A percentile compares a stretch with the other conserved stretches of the same genome.
Evolutionary conservation across 2,797 vertebrate species (phyloP).

Genomic region (Xenentodon cancila): DNA sequence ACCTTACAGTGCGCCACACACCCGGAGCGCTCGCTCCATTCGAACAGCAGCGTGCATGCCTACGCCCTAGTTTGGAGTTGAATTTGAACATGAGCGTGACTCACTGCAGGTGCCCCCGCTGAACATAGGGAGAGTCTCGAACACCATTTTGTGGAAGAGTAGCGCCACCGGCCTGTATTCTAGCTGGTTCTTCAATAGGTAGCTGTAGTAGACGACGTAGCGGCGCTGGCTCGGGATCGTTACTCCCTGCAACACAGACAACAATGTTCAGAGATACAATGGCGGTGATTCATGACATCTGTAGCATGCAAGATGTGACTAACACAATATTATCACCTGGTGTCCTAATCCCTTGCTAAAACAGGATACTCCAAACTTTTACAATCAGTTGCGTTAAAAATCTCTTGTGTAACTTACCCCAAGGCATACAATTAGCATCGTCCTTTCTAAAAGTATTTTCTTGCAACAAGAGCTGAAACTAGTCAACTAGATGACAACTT

Average conservation of each 20-base stretch:
- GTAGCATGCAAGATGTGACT: neutral
- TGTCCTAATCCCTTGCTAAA: neutral
- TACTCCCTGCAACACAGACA: slow-evolving; percentile 86
- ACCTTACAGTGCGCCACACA: slow-evolving; percentile 44
- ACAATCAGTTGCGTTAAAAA: no score
- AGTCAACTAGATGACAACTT: no score
- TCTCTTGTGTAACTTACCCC: no score
- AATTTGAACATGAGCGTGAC: slow-evolving; percentile 77
- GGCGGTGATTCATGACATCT: neutral
- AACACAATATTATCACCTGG: neutral
- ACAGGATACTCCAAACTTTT: slow-evolving; percentile 1
- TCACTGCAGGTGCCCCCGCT: slow-evolving; percentile 99
- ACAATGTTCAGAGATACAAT: slow-evolving; percentile 1
- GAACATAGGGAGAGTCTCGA: slow-evolving; percentile 99
- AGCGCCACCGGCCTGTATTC: slow-evolving; percentile 98
- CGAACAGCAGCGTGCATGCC: slow-evolving; percentile 52
- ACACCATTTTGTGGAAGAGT: slow-evolving; percentile 99
- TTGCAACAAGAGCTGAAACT: no score
- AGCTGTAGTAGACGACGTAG: slow-evolving; percentile 99
- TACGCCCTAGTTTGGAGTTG: slow-evolving; percentile 58
- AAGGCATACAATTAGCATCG: no score
- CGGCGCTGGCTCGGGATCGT: slow-evolving; percentile 99
- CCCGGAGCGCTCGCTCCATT: slow-evolving; percentile 42
- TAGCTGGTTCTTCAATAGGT: slow-evolving; percentile 97
- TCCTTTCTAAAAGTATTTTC: no score